Base-by-base conservation (phyloP, 2,888 invertebrate species). In the Neoitamus cyanurus region DNA sequence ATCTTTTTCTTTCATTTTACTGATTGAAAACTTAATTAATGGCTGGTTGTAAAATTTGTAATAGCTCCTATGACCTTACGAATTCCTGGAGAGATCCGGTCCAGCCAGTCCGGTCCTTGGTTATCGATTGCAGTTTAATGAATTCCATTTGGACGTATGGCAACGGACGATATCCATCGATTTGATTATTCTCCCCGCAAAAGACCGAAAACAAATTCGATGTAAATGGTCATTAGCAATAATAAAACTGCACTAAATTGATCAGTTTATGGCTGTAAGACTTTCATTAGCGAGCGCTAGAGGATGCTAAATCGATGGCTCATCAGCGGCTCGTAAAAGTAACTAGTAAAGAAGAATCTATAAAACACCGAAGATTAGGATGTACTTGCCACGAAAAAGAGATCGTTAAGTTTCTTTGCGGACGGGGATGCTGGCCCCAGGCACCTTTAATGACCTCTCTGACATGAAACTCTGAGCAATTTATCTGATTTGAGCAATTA, bases 401-500 rank as follows among this genome's bases (percentile, higher is more conserved):
- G 25, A 70, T 31, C 70, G 30, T 58, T 20, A 70, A 70, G 31
- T 15, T 30, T 70, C 31, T 31, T 70, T 70, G n/a, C 34, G 70
- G 11, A n/a, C 5, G 70, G 9, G 11, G 46, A 77, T 77, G 46
- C 77, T 11, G 46, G 20, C 20, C 36, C 36, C 13, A 28, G 42
- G 42, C 37, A 42, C 46, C 13, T 46, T 46, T 77, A 77, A 77
- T 77, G 77, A 42, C 77, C 77, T 46, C 46, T 77, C 77, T 15
- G 46, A 77, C 42, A 77, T 46, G 20, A 42, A 77, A 46, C 46
- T 42, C 30, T n/a, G n/a, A 46, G 42, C 77, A 77, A 77, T 77
- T 42, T 77, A 77, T 46, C 77, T 77, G 30, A 37, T 77, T 77
- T 77, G 46, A 77, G 77, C 46, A 77, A 77, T 77, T 77, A 77